Percentiles rank a stretch among this genome's conserved stretches.
These are phyloP conservation scores for Myocastor coypus DNA, from an alignment of 2,113 vertebrate species.

Conservation along the genomic window DNA sequence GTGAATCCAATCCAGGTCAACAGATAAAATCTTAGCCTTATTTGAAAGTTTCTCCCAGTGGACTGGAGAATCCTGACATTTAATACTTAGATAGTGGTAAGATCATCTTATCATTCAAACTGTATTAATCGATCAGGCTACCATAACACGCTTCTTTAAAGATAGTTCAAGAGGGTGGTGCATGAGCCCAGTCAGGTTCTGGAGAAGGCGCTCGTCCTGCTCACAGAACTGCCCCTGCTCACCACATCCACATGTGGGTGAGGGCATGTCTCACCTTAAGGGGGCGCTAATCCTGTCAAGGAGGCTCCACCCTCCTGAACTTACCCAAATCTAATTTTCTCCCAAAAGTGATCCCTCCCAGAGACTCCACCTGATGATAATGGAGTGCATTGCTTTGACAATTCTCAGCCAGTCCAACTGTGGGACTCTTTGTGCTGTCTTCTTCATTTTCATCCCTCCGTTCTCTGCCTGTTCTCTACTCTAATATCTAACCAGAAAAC, in stretches of 20 bases:
- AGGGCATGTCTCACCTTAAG: not conserved
- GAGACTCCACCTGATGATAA: not conserved
- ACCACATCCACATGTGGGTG: not conserved
- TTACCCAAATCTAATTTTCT: not conserved
- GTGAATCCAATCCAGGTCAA: not conserved
- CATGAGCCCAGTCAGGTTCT: not conserved
- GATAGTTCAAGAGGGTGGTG: not conserved
- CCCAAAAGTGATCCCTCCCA: not conserved
- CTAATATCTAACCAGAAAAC: not conserved
- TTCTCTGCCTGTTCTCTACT: not conserved
- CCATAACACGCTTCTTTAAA: not conserved
- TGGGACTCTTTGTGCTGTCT: not conserved
- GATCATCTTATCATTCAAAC: not conserved
- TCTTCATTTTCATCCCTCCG: not conserved
- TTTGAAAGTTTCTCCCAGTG: constrained; percentile 41
- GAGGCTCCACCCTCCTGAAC: not conserved
- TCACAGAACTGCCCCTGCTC: not conserved
- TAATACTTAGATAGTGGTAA: not conserved
- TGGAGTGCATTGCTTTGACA: not conserved
- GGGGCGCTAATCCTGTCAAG: not conserved
- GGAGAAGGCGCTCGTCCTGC: not conserved
- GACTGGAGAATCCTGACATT: constrained; percentile 7
- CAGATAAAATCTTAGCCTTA: constrained; percentile 12
- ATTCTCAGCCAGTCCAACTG: not conserved
- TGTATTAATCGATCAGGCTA: not conserved